Evolutionary conservation across 2,113 vertebrate species (phyloP).

Genomic region (Takifugu flavidus): DNA sequence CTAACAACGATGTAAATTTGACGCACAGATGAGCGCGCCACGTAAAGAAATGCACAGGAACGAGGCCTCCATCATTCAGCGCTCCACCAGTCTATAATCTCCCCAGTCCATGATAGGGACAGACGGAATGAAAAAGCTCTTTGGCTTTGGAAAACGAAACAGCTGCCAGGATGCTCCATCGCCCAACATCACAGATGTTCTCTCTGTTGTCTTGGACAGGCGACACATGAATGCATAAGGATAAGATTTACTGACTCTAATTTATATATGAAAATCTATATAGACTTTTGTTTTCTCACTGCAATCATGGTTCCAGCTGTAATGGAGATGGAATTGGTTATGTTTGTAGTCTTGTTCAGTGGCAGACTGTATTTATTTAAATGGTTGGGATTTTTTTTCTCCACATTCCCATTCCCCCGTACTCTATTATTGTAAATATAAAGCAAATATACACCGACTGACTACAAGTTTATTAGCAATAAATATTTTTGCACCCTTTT

Average conservation of each 20-base stretch:
- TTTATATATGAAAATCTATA: conserved; percentile 59
- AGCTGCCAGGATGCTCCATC: conserved; percentile 30
- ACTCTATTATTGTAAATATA: conserved; percentile 83
- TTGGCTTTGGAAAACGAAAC: too few relatives aligned
- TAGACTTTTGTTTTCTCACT: conserved; percentile 37
- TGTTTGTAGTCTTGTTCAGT: conserved; percentile 74
- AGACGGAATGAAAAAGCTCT: conserved; percentile 9
- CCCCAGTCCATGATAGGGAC: conserved; percentile 38
- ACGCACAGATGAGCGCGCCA: conserved; percentile 39
- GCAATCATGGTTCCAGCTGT: conserved; percentile 65
- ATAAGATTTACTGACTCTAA: conserved; percentile 58
- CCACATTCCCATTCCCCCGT: conserved; percentile 76
- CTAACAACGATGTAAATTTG: conserved; percentile 65
- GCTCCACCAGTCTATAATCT: conserved; percentile 15
- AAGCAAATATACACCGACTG: conserved; percentile 81
- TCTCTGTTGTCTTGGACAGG: conserved; percentile 24
- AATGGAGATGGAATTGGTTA: conserved; percentile 61
- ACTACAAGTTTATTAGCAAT: conserved; percentile 85
- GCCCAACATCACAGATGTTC: conserved; percentile 46
- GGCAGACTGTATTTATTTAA: conserved; percentile 83
- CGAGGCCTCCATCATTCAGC: conserved; percentile 32
- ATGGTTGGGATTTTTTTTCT: conserved; percentile 74
- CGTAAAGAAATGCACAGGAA: conserved; percentile 48
- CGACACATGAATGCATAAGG: conserved; percentile 47
- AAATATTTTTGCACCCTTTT: conserved; percentile 88